phyloP scores from a whole-genome alignment of 1,140 invertebrate species.

The Eueides isabella region DNA sequence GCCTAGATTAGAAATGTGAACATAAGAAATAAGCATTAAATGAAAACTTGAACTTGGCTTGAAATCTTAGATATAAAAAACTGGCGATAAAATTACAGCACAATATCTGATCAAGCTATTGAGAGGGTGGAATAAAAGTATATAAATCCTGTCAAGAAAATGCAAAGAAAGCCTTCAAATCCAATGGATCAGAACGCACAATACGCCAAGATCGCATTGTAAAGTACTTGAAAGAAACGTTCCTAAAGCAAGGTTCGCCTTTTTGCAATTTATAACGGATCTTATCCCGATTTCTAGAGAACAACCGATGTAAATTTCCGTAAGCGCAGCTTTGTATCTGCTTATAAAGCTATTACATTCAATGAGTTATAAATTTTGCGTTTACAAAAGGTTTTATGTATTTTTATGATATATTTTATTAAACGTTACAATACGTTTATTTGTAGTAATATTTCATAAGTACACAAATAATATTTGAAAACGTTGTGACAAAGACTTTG shows the following conservation, averaged over 20 bases:
- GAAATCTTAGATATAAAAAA: neutral
- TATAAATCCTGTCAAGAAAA: constrained; percentile 58
- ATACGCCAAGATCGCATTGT: constrained; percentile 65
- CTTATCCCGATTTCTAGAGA: constrained; percentile 68
- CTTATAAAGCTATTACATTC: constrained; percentile 30
- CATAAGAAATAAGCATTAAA: neutral
- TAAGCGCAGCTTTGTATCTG: constrained; percentile 44
- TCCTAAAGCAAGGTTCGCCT: constrained; percentile 65
- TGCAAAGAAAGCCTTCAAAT: constrained; percentile 56
- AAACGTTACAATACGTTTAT: neutral
- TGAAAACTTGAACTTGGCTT: too few species aligned
- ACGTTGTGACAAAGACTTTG: neutral
- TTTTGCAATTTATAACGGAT: constrained; percentile 75
- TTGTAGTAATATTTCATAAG: neutral
- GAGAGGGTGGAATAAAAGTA: constrained; percentile 28
- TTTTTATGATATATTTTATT: constrained; percentile 8
- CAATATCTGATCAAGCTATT: constrained; percentile 25
- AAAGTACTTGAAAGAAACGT: constrained; percentile 72
- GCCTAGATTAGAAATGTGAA: too few species aligned
- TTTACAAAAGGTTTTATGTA: neutral
- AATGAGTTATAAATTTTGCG: constrained; percentile 3
- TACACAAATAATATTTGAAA: neutral
- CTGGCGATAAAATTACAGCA: constrained; percentile 12
- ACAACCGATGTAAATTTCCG: constrained; percentile 54
- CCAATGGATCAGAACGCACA: constrained; percentile 55